Evolutionary conservation across 2,888 invertebrate genomes (phyloP), one percentile per base, ranked within the genome.

Genomic region (Frankliniella fusca): DNA sequence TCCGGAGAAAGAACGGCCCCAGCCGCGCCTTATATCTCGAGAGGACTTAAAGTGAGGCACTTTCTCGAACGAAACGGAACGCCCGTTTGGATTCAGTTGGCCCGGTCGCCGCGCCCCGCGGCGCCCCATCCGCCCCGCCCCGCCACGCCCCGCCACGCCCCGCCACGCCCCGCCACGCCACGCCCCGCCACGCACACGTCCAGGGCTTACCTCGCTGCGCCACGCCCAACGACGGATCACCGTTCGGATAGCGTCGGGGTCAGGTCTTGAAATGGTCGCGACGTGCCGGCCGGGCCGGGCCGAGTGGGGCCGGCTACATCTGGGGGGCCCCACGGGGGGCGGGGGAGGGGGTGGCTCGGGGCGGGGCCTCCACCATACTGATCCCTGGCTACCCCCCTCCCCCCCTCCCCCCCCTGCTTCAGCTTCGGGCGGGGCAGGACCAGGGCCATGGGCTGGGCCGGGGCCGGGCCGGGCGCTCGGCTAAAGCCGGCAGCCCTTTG

Each of bases 11-110:
- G 70, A 27, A 76, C 70, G 70, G 70, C 70, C 23, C 23, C 23
- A 10, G 23, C 27, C 70, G 70, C 70, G 70, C 70, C 70, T 76
- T 76, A 76, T 76, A 27, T 76, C 70, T 76, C 70, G 23, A 27
- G 70, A 27, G 70, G 70, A 76, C 70, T 76, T 76, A 76, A 76
- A 76, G 70, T 76, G 70, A 76, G 70, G 70, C 70, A 76, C 70
- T 76, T 76, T 76, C 70, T 27, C 70, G 70, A 76, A 76, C 70
- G 70, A 27, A 76, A 76, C 61, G 61, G 61, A 61, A 61, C 61
- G 61, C 61, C 61, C 70, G 27, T 76, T 76, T 76, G 70, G 70
- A 76, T 76, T 76, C 70, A 76, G 70, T 76, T 76, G 27, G 70
- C 27, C 27, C 70, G 23, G 70, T 27, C 70, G 70, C 70, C 27